phyloP scores from a whole-genome alignment of 1,140 invertebrate genomes.

The Calephelis nemesis region DNA sequence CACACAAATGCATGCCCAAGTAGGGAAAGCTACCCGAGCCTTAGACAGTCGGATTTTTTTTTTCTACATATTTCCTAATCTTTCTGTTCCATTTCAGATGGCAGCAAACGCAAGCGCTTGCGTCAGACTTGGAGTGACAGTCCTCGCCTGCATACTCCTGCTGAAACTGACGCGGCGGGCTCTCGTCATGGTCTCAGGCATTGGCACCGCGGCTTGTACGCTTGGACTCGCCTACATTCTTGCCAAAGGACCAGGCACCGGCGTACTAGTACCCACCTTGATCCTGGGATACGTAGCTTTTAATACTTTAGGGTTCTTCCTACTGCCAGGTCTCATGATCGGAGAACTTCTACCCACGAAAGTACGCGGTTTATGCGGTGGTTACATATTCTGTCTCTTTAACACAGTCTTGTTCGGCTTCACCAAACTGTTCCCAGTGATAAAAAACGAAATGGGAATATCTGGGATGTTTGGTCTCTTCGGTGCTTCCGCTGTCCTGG shows the following conservation, averaged over 20 bases:
- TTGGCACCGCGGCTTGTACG: slow-evolving; percentile 82
- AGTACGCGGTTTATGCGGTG: slow-evolving; percentile 83
- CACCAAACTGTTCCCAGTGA: slow-evolving; percentile 85
- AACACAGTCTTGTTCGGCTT: slow-evolving; percentile 84
- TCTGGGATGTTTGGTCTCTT: slow-evolving; percentile 85
- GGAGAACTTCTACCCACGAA: slow-evolving; percentile 85
- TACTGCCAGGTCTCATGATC: slow-evolving; percentile 85
- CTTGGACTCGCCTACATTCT: slow-evolving; percentile 80
- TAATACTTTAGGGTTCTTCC: slow-evolving; percentile 86
- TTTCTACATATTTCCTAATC: too few species aligned
- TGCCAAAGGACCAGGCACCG: slow-evolving; percentile 59
- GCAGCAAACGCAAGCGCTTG: slow-evolving; percentile 84
- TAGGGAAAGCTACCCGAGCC: too few species aligned
- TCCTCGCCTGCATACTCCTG: slow-evolving; percentile 82
- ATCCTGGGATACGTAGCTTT: slow-evolving; percentile 83
- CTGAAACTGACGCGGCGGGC: slow-evolving; percentile 81
- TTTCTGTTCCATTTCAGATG: slow-evolving; percentile 40
- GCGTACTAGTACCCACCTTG: slow-evolving; percentile 74
- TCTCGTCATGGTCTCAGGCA: slow-evolving; percentile 82
- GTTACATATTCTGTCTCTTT: slow-evolving; percentile 85
- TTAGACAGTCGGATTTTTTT: too few species aligned
- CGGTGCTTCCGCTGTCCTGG: slow-evolving; percentile 82
- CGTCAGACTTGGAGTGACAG: slow-evolving; percentile 81
- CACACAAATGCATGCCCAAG: too few species aligned
- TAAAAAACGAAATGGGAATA: slow-evolving; percentile 80